A percentile compares a stretch with the other conserved stretches of the same genome.
Conservation (phyloP, 2,888 invertebrate species). For the Euphydryas editha region DNA sequence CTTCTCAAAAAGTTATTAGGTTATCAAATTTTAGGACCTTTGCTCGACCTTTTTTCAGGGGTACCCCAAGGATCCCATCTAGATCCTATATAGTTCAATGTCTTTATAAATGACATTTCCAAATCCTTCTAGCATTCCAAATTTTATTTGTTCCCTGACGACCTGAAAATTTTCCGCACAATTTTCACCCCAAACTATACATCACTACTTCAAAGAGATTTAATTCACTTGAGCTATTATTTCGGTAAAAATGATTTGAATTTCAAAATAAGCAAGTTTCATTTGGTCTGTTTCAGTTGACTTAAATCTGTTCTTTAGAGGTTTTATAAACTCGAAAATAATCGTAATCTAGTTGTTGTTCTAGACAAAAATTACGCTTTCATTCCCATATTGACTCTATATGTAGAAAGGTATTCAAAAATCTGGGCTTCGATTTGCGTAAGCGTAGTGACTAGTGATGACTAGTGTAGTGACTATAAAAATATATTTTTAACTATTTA, state of each 20-base stretch:
- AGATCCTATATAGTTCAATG: too few relatives aligned
- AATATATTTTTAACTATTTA: too few relatives aligned
- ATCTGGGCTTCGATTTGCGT: too few relatives aligned
- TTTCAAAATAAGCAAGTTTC: neutral
- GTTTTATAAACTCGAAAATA: neutral
- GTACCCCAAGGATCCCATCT: neutral
- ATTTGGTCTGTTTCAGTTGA: neutral
- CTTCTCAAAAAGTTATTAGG: constrained; percentile 26
- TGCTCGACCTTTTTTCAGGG: neutral
- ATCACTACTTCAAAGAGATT: neutral
- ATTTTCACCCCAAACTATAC: neutral
- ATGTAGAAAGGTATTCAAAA: too few relatives aligned
- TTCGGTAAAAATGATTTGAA: neutral
- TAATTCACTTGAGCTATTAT: neutral
- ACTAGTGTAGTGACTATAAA: too few relatives aligned
- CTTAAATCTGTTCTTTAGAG: neutral
- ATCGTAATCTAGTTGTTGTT: too few relatives aligned
- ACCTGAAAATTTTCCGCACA: neutral
- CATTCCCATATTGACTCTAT: too few relatives aligned
- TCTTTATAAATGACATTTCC: neutral
- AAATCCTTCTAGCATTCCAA: neutral
- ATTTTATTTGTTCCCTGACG: neutral
- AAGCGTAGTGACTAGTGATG: too few relatives aligned
- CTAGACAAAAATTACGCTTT: too few relatives aligned
- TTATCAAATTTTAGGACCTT: constrained; percentile 21